phyloP scores from a whole-genome alignment of 2,113 vertebrate species.

The Microcebus lehilahytsara region DNA sequence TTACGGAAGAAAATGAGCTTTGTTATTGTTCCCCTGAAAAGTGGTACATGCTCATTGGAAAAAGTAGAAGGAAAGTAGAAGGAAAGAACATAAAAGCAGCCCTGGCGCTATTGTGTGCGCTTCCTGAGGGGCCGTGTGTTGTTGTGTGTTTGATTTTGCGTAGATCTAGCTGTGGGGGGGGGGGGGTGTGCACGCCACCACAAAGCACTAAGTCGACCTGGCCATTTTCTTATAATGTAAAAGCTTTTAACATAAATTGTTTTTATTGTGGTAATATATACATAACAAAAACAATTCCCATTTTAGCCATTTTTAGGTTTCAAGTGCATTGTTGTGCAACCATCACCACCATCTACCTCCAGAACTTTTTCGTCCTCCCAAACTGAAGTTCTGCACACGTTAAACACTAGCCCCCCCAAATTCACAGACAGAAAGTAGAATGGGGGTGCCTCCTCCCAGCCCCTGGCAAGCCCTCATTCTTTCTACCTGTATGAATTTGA shows the following conservation, averaged over 20 bases:
- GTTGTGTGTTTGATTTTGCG: neutral
- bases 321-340: accelerated
- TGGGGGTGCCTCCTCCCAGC: neutral
- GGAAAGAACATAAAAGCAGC: neutral
- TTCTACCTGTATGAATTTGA: neutral
- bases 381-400: neutral
- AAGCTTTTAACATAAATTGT: neutral
- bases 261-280: neutral
- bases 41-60: neutral
- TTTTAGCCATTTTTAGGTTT: neutral
- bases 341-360: neutral
- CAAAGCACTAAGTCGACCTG: accelerated
- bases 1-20: neutral
- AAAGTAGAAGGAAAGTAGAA: neutral
- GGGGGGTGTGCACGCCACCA: accelerated
- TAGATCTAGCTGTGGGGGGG: accelerated
- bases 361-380: neutral
- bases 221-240: neutral
- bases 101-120: accelerated
- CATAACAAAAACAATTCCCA: too few relatives aligned
- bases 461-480: neutral
- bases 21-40: neutral
- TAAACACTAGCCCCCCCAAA: neutral
- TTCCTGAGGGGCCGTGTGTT: neutral
- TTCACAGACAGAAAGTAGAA: neutral